Percentiles rank a stretch among this genome's conserved stretches.
These are phyloP conservation scores for Tetragnatha montana DNA, from an alignment of 2,888 invertebrate genomes.

Conservation along the genomic window DNA sequence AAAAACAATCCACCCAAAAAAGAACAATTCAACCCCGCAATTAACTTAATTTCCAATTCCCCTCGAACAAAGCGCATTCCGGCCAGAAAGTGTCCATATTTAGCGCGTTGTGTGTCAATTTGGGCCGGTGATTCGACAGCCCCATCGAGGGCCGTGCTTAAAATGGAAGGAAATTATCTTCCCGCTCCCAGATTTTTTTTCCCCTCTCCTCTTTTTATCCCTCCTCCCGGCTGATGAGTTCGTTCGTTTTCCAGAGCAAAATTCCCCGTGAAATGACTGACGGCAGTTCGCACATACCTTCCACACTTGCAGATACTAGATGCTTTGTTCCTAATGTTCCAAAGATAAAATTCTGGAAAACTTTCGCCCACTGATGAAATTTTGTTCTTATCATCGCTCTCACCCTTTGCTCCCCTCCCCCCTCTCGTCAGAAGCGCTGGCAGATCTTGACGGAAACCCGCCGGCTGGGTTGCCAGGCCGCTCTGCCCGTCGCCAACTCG, in stretches of 20 bases:
- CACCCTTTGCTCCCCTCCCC: conserved; percentile 35
- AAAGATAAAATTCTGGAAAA: conserved; percentile 72
- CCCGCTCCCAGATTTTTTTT: conserved; percentile 32
- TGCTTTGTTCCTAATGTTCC: conserved; percentile 71
- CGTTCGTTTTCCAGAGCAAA: conserved; percentile 57
- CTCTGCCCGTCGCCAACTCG: conserved; percentile 38
- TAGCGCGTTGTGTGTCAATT: not conserved
- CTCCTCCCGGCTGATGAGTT: conserved; percentile 55
- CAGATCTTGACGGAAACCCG: conserved; percentile 63
- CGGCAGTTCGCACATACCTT: conserved; percentile 65
- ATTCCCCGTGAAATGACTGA: conserved; percentile 66
- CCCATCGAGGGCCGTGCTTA: conserved; percentile 45
- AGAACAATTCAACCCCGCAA: conserved; percentile 36
- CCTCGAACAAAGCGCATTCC: not conserved
- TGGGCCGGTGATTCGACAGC: conserved; percentile 7
- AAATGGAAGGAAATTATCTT: conserved; percentile 64
- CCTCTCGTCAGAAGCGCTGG: conserved; percentile 37
- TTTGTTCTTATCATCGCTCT: conserved; percentile 67
- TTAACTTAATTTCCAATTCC: conserved; percentile 21
- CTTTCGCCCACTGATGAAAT: conserved; percentile 71
- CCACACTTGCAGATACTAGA: conserved; percentile 67
- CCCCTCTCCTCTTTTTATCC: conserved; percentile 40
- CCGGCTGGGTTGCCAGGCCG: conserved; percentile 35
- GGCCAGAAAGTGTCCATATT: conserved; percentile 3
- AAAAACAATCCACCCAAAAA: conserved; percentile 30